Percentiles rank a stretch among this genome's conserved stretches.
Conservation (phyloP, 2,113 vertebrate genomes). For the Syrrhaptes paradoxus region DNA sequence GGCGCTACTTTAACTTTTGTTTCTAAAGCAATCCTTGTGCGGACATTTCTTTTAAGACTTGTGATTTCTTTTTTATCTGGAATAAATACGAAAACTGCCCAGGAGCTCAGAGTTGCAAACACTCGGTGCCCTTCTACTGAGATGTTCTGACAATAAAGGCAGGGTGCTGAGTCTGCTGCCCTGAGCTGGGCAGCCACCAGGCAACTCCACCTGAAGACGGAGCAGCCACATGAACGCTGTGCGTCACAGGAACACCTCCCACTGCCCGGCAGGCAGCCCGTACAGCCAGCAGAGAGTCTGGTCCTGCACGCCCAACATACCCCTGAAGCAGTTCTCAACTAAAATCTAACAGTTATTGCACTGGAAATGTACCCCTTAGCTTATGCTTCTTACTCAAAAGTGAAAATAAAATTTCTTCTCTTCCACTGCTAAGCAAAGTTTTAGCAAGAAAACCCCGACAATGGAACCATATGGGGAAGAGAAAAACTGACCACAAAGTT, state of each 20-base stretch:
- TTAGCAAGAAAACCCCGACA: neutral
- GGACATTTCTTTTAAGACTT: neutral
- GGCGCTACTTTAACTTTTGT: neutral
- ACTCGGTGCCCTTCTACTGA: neutral
- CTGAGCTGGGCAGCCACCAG: neutral
- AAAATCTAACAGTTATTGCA: neutral
- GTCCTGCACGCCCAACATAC: neutral
- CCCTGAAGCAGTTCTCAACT: neutral
- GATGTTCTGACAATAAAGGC: neutral
- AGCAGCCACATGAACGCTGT: neutral
- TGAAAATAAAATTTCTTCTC: neutral
- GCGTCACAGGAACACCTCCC: neutral
- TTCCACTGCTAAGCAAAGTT: neutral
- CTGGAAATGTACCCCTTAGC: neutral
- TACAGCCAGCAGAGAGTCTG: neutral
- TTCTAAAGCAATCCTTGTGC: neutral
- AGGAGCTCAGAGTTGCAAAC: neutral
- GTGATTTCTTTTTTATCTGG: neutral
- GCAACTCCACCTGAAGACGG: neutral
- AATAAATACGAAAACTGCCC: neutral
- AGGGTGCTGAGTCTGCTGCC: neutral
- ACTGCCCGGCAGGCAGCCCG: neutral
- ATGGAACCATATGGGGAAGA: neutral
- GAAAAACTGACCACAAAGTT: neutral
- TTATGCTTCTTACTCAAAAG: neutral